Percentiles rank a stretch among this genome's conserved stretches.
Conservation (phyloP, 2,888 invertebrate species). For the Plebejus anna region DNA sequence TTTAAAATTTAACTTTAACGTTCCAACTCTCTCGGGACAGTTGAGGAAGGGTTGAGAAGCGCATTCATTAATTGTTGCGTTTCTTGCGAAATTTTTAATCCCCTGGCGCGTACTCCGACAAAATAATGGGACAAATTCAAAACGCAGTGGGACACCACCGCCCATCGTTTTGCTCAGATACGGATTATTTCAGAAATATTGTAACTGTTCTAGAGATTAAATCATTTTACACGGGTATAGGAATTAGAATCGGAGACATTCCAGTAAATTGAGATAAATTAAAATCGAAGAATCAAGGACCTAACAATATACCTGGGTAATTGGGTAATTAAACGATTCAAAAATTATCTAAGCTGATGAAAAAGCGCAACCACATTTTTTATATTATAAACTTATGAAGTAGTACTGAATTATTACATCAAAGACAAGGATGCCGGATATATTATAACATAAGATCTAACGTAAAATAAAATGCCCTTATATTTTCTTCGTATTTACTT, state of each 20-base stretch:
- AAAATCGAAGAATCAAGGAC: neutral
- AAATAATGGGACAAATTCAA: neutral
- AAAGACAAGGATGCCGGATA: too few relatives aligned
- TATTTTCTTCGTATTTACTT: too few relatives aligned
- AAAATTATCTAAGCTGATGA: too few relatives aligned
- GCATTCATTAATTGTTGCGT: constrained; percentile 15
- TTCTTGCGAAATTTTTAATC: constrained; percentile 26
- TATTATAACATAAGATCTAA: too few relatives aligned
- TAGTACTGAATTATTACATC: too few relatives aligned
- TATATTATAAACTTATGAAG: too few relatives aligned
- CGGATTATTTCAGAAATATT: neutral
- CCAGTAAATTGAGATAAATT: neutral
- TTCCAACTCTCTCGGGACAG: neutral
- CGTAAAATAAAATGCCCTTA: too few relatives aligned
- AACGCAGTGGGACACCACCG: neutral
- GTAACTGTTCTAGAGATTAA: neutral
- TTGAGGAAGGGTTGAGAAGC: constrained; percentile 5
- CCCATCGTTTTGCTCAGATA: neutral
- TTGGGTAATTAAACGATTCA: too few relatives aligned
- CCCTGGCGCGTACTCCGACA: neutral
- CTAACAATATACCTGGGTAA: too few relatives aligned
- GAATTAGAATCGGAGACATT: neutral
- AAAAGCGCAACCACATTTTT: too few relatives aligned
- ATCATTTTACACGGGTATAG: neutral
- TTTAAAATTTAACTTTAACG: neutral